These are phyloP conservation scores for Volucella bombylans DNA, from an alignment of 2,888 invertebrate genomes.

Conservation along the genomic window DNA sequence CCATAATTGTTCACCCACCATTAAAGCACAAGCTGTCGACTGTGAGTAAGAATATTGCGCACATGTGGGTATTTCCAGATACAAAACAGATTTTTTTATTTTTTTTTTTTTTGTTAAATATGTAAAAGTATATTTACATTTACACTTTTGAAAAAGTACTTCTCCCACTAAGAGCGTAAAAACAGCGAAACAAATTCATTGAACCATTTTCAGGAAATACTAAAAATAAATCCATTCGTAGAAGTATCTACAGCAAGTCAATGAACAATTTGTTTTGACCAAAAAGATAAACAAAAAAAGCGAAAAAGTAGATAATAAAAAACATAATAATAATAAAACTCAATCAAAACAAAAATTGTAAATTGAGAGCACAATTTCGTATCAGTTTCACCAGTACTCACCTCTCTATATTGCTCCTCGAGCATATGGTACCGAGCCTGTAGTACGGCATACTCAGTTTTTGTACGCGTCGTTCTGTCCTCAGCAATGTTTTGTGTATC, in stretches of 20 bases:
- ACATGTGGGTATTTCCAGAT: background rate
- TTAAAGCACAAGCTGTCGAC: background rate
- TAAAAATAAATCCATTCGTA: conserved; percentile 17
- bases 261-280: conserved; percentile 40
- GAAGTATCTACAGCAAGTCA: conserved; percentile 4
- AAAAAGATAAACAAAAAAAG: conserved; percentile 18
- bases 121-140: background rate
- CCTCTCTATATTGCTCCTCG: conserved; percentile 92
- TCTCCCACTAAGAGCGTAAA: conserved; percentile 12
- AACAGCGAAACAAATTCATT: conserved; percentile 1
- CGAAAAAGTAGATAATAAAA: conserved; percentile 26
- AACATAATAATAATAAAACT: conserved; percentile 6
- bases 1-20: background rate
- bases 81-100: background rate
- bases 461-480: conserved; percentile 93
- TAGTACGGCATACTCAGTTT: conserved; percentile 95
- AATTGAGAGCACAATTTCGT: too few species aligned
- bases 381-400: conserved; percentile 74
- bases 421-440: conserved; percentile 95
- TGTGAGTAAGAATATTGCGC: conserved; percentile 1
- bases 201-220: background rate
- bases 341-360: background rate
- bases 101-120: too few species aligned
- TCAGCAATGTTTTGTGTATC: conserved; percentile 94
- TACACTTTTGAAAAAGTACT: background rate